These are phyloP conservation scores for Alviniconcha strummeri DNA, from an alignment of 2,888 invertebrate species.

Conservation along the genomic window DNA sequence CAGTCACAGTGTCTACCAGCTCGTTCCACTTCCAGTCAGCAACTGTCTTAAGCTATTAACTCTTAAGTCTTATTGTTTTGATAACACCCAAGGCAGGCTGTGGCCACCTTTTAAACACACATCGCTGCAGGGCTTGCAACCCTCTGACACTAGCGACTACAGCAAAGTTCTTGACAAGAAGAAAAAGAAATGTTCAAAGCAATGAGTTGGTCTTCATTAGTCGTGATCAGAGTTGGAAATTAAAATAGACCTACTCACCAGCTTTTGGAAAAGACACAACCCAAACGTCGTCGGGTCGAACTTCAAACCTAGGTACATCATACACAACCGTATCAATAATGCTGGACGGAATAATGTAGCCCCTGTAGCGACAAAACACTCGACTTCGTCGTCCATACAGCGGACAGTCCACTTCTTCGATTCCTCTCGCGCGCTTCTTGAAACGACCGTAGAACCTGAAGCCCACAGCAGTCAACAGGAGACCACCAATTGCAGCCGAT, in stretches of 20 bases:
- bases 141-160: too few species aligned
- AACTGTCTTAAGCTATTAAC: too few species aligned
- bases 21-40: too few species aligned
- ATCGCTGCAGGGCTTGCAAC: too few species aligned
- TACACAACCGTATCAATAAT: conserved; percentile 55
- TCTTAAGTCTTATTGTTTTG: too few species aligned
- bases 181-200: too few species aligned
- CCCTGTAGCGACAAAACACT: conserved; percentile 56
- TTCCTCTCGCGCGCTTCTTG: conserved; percentile 44
- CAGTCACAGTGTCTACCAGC: too few species aligned
- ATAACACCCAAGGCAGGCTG: too few species aligned
- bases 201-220: too few species aligned
- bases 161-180: too few species aligned
- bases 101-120: too few species aligned
- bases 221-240: too few species aligned
- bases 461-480: conserved; percentile 46
- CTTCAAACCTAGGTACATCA: conserved; percentile 78
- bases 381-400: conserved; percentile 38
- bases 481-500: conserved; percentile 50
- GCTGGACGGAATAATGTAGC: conserved; percentile 50
- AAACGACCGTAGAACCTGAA: conserved; percentile 45
- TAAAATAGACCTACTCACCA: conserved; percentile 76
- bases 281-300: conserved; percentile 87
- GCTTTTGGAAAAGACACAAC: conserved; percentile 91
- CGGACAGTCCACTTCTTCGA: conserved; percentile 44